A percentile compares a stretch with the other conserved stretches of the same genome.
phyloP scores from a whole-genome alignment of 2,888 invertebrate species.

The Hypomecis punctinalis region DNA sequence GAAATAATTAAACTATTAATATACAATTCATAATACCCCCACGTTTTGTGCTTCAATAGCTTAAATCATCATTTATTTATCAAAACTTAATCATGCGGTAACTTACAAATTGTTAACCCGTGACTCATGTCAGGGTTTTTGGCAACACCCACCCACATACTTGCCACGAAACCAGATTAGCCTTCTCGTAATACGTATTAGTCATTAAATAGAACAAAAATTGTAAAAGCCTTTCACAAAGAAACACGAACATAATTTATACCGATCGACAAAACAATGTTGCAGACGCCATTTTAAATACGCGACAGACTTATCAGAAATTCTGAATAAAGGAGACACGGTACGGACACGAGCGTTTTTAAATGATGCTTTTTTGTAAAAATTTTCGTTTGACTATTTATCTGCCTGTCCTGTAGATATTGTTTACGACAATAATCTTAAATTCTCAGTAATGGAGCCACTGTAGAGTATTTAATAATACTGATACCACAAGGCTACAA shows the following conservation, averaged over 20 bases:
- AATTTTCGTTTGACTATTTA: too few relatives aligned
- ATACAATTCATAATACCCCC: too few relatives aligned
- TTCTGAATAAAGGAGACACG: background rate
- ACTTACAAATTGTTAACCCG: background rate
- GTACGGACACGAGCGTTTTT: background rate
- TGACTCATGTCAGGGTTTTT: background rate
- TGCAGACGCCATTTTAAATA: constrained; percentile 5
- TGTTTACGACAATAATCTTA: too few relatives aligned
- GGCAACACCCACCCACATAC: background rate
- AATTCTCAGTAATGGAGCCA: too few relatives aligned
- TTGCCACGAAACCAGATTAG: background rate
- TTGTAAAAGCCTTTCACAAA: background rate
- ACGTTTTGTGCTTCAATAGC: too few relatives aligned
- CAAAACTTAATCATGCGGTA: background rate
- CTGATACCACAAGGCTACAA: too few relatives aligned
- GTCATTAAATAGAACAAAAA: background rate
- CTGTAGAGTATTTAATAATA: too few relatives aligned
- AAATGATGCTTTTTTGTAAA: too few relatives aligned
- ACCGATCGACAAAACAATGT: background rate
- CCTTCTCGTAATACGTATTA: background rate
- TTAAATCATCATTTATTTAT: background rate
- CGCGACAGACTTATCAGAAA: background rate
- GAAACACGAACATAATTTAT: background rate
- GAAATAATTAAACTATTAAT: too few relatives aligned
- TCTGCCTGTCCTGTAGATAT: too few relatives aligned